phyloP scores from a whole-genome alignment of 2,113 vertebrate genomes.

The Colius striatus region DNA sequence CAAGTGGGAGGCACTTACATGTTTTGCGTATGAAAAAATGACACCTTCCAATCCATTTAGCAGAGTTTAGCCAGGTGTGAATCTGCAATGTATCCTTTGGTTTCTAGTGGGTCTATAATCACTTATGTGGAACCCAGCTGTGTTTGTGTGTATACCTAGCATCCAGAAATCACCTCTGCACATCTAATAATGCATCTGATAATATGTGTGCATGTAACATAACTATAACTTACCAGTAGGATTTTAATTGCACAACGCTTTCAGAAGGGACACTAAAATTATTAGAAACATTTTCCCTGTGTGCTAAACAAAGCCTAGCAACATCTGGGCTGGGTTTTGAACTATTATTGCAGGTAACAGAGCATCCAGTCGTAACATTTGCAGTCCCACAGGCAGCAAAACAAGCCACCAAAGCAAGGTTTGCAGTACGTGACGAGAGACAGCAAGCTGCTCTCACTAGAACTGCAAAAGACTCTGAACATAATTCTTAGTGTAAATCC shows the following conservation, averaged over 20 bases:
- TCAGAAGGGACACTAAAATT: background rate
- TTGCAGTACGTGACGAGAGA: background rate
- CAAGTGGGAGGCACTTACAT: background rate
- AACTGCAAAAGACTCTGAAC: background rate
- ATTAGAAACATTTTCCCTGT: background rate
- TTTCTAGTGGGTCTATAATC: background rate
- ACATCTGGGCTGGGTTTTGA: background rate
- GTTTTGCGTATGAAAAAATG: background rate
- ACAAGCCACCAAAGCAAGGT: conserved; percentile 21
- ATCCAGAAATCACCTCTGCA: background rate
- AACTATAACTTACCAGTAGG: background rate
- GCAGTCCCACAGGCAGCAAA: background rate
- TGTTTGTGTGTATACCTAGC: background rate
- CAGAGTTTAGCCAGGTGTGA: background rate
- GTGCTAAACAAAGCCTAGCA: background rate
- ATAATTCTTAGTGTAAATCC: background rate
- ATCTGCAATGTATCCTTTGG: background rate
- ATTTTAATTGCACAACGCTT: background rate
- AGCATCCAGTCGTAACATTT: background rate
- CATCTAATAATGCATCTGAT: background rate
- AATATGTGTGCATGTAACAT: background rate
- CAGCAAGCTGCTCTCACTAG: background rate
- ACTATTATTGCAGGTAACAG: background rate
- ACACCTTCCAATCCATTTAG: background rate
- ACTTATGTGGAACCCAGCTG: background rate